phyloP scores from a whole-genome alignment of 2,888 invertebrate species.

The Gerris lacustris region DNA sequence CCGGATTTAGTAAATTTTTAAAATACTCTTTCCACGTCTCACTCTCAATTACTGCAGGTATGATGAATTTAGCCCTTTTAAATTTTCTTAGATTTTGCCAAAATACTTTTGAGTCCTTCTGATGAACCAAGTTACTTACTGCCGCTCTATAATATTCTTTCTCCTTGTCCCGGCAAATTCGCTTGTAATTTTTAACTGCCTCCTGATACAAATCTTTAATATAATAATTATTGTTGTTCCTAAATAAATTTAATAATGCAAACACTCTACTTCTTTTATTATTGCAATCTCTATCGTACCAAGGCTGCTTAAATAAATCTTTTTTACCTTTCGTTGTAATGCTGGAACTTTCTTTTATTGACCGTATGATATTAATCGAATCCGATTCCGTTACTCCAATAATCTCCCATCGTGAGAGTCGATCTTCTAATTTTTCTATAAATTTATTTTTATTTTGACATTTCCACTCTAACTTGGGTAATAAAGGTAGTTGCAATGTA shows the following conservation, averaged over 20 bases:
- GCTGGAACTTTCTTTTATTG: not conserved
- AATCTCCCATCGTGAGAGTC: not conserved
- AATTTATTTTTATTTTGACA: not conserved
- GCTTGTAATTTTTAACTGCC: not conserved
- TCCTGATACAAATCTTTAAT: not conserved
- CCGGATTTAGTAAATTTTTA: slow-evolving; percentile 10
- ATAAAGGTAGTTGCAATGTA: not conserved
- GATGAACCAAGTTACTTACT: not conserved
- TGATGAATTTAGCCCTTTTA: not conserved
- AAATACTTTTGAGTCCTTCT: slow-evolving; percentile 14
- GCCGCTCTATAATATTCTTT: not conserved
- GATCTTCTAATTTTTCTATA: not conserved
- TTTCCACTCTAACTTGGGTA: not conserved
- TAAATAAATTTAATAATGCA: slow-evolving; percentile 8
- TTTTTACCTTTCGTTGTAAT: not conserved
- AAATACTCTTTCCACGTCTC: slow-evolving; percentile 8
- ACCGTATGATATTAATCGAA: not conserved
- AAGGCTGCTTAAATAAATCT: not conserved
- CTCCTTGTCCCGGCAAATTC: not conserved
- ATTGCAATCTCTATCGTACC: slow-evolving; percentile 11
- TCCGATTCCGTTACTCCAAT: not conserved
- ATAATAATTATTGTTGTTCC: not conserved
- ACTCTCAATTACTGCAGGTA: not conserved
- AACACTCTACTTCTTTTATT: not conserved
- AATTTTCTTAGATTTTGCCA: slow-evolving; percentile 9